Evolutionary conservation across 2,797 vertebrate genomes (phyloP), one percentile per base, ranked within the genome.

Genomic region (Paguma larvata): DNA sequence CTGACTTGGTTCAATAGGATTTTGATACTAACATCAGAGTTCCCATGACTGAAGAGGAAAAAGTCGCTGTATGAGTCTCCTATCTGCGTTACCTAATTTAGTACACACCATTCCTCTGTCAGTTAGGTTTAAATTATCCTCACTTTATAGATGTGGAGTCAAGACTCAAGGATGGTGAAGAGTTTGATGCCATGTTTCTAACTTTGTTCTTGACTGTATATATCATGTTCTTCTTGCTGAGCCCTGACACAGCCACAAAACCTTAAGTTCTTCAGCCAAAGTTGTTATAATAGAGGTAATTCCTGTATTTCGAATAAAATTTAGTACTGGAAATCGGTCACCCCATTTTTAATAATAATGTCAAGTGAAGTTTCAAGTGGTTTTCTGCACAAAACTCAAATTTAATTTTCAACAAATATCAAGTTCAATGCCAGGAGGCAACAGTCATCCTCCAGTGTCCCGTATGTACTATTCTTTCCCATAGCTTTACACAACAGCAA

Each of bases 341-440:
- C 72, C 56, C 16, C 65, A 67, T 73, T 73, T 95, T 97, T 83
- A 59, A 56, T 56, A 41, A 82, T 13, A 80, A 56, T 53, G 11
- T 27, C 70, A 10, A 85, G 30, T 77, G 41, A 72, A 30, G 8
- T 62, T 88, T 86, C 70, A 30, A 3, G 18, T 67, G 19, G 30
- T 72, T 59, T 65, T 34, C 63, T 48, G 27, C 34, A 78, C 16
- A 92, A 80, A 89, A 30, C 6, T 27, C 65, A 83, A 70, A 68
- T 80, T 87, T 59, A 75, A 92, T 89, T 87, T 73, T 90, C 46
- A 92, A 19, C 51, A 85, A 82, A 65, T 70, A 25, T 30, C 23
- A 56, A 65, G 44, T 30, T 86, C 48, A 87, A 48, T 16, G 6
- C 25, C n/a, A 46, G 23, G 14, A 59, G 34, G n/a, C 32, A 68